Base-by-base conservation (phyloP, 2,888 invertebrate species). In the Pediacus dermestoides region DNA sequence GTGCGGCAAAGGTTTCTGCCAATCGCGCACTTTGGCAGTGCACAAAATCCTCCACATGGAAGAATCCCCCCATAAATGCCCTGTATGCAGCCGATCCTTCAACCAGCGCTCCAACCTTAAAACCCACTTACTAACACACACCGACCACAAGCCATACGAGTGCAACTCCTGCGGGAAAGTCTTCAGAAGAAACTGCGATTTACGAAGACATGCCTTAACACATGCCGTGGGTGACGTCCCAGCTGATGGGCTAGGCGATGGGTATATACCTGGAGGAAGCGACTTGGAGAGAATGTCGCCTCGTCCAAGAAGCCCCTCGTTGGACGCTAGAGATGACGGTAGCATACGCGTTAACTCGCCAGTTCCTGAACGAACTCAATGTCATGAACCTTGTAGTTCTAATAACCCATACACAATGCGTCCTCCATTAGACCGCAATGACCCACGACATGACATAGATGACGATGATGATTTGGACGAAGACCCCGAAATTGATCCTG, bases 1-100 rank as follows among this genome's bases (percentile, higher is more conserved):
- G 58, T 97, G 97, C 68, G 94, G 94, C 30, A 97, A 97, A 72
- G 97, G 97, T 2, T 97, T 99, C 72, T 99, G 97, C 67, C 97
- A 97, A 66, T 90, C 92, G 11, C 77, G 97, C 31, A 97, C 97
- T 0, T 73, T 97, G 55, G 94, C 95, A 1, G 95, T 96, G 1
- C 97, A 97, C 73, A 89, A 88, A 68, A 91, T 93, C 50, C 80
- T 93, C 21, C 94, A 94, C 66, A 80, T 89, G 80, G 91, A 93
- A 70, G 91, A 93, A 68, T 89, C 90, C 4, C 91, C 92, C 0
- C 92, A 93, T 70, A 92, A 93, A 64, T 93, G 93, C 58, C 87
- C 88, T 7, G 85, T 90, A 14, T 93, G 93, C 71, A 81, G 82
- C 57, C 80, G 90, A 41, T 85, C 86, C 61, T 94, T 93, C 74